phyloP scores from a whole-genome alignment of 2,113 vertebrate genomes.

The Synchiropus splendidus region DNA sequence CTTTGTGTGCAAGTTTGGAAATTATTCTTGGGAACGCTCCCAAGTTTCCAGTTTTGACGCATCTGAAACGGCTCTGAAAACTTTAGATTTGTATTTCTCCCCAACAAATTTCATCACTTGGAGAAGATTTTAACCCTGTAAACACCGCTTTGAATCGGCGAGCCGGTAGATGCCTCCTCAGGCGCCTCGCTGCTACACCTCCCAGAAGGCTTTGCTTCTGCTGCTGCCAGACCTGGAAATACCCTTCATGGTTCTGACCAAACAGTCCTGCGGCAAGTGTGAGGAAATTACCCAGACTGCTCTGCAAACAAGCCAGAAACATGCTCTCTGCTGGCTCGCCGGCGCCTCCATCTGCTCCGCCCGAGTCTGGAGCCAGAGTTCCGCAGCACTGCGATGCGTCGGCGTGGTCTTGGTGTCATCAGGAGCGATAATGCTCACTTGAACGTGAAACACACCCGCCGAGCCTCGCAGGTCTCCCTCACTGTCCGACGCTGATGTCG shows the following conservation, averaged over 20 bases:
- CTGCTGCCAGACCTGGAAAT: constrained; percentile 36
- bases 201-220: constrained; percentile 30
- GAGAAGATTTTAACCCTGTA: no score
- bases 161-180: constrained; percentile 7
- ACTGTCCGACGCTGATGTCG: constrained; percentile 31
- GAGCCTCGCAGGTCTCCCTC: no score
- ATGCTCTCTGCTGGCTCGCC: constrained; percentile 60
- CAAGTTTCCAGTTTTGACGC: no score
- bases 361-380: constrained; percentile 39
- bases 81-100: no score
- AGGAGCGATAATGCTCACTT: constrained; percentile 59
- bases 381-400: not conserved
- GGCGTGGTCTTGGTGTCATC: constrained; percentile 28
- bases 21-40: no score
- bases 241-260: constrained; percentile 58
- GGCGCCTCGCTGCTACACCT: constrained; percentile 18
- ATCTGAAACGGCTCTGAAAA: no score
- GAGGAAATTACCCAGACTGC: constrained; percentile 66
- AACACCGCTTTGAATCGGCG: no score
- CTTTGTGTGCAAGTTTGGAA: no score
- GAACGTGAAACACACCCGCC: constrained; percentile 45
- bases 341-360: constrained; percentile 65
- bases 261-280: constrained; percentile 57
- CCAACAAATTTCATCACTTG: no score
- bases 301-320: constrained; percentile 65